phyloP scores from a whole-genome alignment of 2,888 invertebrate genomes.

The Xanthia icteritia region DNA sequence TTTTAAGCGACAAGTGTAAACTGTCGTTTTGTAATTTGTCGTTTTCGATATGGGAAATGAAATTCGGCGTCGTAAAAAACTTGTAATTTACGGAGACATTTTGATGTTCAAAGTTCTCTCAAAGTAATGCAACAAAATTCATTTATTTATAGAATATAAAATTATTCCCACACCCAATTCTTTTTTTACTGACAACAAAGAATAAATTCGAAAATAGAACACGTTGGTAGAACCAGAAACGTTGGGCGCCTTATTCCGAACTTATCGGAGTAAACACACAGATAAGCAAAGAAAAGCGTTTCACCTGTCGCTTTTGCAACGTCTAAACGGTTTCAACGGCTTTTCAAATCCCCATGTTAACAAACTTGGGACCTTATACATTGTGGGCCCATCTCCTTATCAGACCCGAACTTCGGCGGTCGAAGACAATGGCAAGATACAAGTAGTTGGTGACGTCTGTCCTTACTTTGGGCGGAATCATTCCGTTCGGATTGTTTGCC shows the following conservation, averaged over 20 bases:
- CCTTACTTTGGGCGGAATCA: constrained; percentile 68
- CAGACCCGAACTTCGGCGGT: constrained; percentile 81
- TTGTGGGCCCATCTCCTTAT: constrained; percentile 80
- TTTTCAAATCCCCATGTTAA: constrained; percentile 81
- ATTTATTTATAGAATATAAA: constrained; percentile 35
- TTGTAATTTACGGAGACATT: constrained; percentile 46
- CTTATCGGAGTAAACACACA: constrained; percentile 40
- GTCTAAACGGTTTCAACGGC: constrained; percentile 69
- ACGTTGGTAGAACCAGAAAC: constrained; percentile 20
- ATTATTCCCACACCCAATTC: constrained; percentile 19
- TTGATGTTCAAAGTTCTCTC: constrained; percentile 51
- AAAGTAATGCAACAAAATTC: constrained; percentile 33
- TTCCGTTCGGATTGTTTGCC: constrained; percentile 66
- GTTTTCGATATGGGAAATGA: constrained; percentile 51
- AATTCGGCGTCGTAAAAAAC: constrained; percentile 54
- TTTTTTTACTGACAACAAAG: constrained; percentile 23
- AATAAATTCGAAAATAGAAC: constrained; percentile 48
- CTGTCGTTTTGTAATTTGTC: constrained; percentile 54
- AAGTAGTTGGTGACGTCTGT: constrained; percentile 74
- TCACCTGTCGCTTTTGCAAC: constrained; percentile 71
- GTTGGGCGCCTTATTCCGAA: constrained; percentile 47
- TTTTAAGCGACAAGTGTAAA: constrained; percentile 64
- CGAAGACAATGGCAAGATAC: constrained; percentile 80
- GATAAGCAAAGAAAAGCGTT: constrained; percentile 72
- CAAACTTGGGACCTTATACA: constrained; percentile 82